Evolutionary conservation across 2,888 invertebrate species (phyloP).

Genomic region (Tetrapedia diversipes): DNA sequence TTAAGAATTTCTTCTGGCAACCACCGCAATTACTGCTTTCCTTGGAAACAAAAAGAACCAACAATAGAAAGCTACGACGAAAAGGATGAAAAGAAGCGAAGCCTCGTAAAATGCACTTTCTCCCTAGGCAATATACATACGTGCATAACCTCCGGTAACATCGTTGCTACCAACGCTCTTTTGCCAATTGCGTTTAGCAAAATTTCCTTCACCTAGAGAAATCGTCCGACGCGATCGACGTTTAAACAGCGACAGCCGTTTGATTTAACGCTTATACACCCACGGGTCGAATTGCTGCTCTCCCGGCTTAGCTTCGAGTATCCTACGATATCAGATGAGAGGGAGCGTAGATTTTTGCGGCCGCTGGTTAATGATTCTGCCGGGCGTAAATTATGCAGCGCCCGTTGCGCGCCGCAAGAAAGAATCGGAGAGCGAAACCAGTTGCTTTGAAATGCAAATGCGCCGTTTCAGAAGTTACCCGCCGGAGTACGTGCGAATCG

Average conservation of each 20-base stretch:
- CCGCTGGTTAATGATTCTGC: slow-evolving; percentile 25
- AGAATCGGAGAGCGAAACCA: slow-evolving; percentile 11
- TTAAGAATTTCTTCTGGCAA: no score
- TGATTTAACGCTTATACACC: slow-evolving; percentile 32
- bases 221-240: background rate
- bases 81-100: no score
- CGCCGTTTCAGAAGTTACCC: background rate
- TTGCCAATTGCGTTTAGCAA: no score
- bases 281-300: background rate
- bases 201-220: slow-evolving; percentile 16
- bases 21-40: no score
- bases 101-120: no score
- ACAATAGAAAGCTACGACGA: no score
- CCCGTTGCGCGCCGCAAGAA: background rate
- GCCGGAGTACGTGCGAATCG: background rate
- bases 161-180: no score
- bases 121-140: no score
- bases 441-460: slow-evolving; percentile 40
- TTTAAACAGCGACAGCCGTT: slow-evolving; percentile 9
- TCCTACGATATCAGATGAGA: slow-evolving; percentile 17
- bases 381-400: slow-evolving; percentile 35
- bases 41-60: no score
- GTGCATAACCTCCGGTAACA: no score
- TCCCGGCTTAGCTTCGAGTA: background rate
- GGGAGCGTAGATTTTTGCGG: slow-evolving; percentile 15